Percentiles rank a stretch among this genome's conserved stretches.
These are phyloP conservation scores for Euphysa ruthae DNA, from an alignment of 30 jellyfish, hydroid and myxozoan species.

Conservation along the genomic window DNA sequence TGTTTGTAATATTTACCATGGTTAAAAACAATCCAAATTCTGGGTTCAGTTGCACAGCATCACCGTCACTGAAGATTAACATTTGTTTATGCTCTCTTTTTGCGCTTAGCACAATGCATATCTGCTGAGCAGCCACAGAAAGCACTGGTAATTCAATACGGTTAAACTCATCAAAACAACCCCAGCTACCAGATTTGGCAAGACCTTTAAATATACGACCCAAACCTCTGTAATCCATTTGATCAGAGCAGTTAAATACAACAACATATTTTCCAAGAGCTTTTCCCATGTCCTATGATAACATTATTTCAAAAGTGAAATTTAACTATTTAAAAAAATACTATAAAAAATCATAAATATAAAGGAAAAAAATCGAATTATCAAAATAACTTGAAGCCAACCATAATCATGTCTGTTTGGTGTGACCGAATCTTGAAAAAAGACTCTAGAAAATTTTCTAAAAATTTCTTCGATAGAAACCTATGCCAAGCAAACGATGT, in stretches of 20 bases:
- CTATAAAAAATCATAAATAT: not conserved
- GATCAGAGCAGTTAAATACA: constrained; percentile 88
- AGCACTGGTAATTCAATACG: constrained; percentile 79
- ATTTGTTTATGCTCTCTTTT: constrained; percentile 77
- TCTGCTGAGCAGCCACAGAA: constrained; percentile 97
- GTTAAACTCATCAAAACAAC: constrained; percentile 83
- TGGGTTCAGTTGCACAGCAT: constrained; percentile 60
- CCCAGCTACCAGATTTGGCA: constrained; percentile 96
- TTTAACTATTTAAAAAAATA: too few relatives aligned
- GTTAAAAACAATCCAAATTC: constrained; percentile 84
- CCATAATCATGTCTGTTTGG: too few relatives aligned
- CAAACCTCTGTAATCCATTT: constrained; percentile 86
- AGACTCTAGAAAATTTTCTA: too few relatives aligned
- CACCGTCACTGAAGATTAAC: constrained; percentile 83
- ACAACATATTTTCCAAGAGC: constrained; percentile 93
- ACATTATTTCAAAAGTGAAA: not conserved
- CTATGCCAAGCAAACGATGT: too few relatives aligned
- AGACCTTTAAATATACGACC: constrained; percentile 88
- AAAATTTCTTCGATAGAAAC: too few relatives aligned
- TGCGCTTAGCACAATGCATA: constrained; percentile 55
- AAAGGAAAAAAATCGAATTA: too few relatives aligned
- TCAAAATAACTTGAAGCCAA: too few relatives aligned
- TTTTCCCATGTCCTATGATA: constrained; percentile 92
- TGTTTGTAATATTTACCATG: too few relatives aligned
- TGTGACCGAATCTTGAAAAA: too few relatives aligned